Percentiles rank a stretch among this genome's conserved stretches.
These are phyloP conservation scores for Ganaspis brasiliensis DNA, from an alignment of 2,888 invertebrate species.

Conservation along the genomic window DNA sequence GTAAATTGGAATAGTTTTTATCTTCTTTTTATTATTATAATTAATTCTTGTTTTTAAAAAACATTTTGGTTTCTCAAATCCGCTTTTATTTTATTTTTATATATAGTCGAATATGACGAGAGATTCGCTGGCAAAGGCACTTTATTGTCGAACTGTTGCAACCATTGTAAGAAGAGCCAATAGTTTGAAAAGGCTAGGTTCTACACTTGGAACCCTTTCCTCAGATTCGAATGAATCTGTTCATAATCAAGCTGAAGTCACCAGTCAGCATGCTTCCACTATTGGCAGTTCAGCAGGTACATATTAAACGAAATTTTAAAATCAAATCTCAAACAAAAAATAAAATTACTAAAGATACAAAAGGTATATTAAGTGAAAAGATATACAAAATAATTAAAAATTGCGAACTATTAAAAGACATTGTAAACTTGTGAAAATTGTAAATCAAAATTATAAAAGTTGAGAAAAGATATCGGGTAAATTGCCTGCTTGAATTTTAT, in stretches of 20 bases:
- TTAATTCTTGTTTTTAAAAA: no score
- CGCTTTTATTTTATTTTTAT: conserved; percentile 45
- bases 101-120: conserved; percentile 90
- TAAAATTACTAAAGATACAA: background rate
- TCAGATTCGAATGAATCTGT: conserved; percentile 96
- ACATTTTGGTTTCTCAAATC: background rate
- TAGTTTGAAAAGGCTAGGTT: conserved; percentile 92
- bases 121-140: conserved; percentile 93
- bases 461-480: no score
- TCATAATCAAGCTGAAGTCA: conserved; percentile 92
- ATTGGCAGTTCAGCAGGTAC: conserved; percentile 83
- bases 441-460: no score
- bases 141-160: conserved; percentile 96
- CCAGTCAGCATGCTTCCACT: conserved; percentile 92
- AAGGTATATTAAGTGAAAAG: background rate
- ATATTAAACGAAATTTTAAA: conserved; percentile 28
- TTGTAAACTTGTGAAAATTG: no score
- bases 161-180: conserved; percentile 96
- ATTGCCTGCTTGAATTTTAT: no score
- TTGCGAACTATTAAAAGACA: no score
- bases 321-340: background rate
- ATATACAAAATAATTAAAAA: no score
- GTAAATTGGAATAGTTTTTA: background rate
- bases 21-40: background rate
- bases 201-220: conserved; percentile 91